These are phyloP conservation scores for Paragorgia papillata DNA, from an alignment of 92 coral and sea anemone genomes.

Conservation along the genomic window DNA sequence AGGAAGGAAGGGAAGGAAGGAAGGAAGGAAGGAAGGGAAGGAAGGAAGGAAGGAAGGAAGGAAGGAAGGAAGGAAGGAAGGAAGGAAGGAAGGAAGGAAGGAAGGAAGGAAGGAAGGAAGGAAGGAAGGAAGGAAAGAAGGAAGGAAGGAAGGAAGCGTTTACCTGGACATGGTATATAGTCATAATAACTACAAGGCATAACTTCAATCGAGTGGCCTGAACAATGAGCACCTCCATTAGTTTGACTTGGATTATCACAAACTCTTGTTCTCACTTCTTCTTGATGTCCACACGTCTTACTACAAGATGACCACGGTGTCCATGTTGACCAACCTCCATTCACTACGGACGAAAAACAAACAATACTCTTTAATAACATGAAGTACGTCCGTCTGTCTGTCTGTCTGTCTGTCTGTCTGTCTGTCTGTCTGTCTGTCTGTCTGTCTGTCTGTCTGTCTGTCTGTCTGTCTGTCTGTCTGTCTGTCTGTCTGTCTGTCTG, in stretches of 20 bases:
- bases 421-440: not conserved
- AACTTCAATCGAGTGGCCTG: slow-evolving; percentile 30
- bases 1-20: not conserved
- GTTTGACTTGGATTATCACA: slow-evolving; percentile 30
- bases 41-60: slow-evolving; percentile 19
- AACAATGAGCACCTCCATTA: slow-evolving; percentile 14
- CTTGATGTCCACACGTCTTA: slow-evolving; percentile 40
- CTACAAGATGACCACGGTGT: slow-evolving; percentile 36
- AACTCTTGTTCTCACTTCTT: slow-evolving; percentile 38
- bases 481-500: not conserved
- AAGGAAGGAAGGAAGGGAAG: slow-evolving; percentile 17
- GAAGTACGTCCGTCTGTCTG: not conserved
- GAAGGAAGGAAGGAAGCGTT: not conserved
- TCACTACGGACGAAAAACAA: slow-evolving; percentile 14
- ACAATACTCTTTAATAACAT: not conserved
- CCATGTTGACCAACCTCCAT: slow-evolving; percentile 51
- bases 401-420: not conserved
- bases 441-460: not conserved
- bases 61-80: slow-evolving; percentile 10
- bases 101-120: not conserved
- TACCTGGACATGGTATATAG: slow-evolving; percentile 36
- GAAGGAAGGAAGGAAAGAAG: not conserved
- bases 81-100: not conserved
- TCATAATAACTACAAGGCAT: slow-evolving; percentile 25
- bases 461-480: not conserved